These are phyloP conservation scores for Anomalospiza imberbis DNA, from an alignment of 2,797 vertebrate genomes.

Conservation along the genomic window DNA sequence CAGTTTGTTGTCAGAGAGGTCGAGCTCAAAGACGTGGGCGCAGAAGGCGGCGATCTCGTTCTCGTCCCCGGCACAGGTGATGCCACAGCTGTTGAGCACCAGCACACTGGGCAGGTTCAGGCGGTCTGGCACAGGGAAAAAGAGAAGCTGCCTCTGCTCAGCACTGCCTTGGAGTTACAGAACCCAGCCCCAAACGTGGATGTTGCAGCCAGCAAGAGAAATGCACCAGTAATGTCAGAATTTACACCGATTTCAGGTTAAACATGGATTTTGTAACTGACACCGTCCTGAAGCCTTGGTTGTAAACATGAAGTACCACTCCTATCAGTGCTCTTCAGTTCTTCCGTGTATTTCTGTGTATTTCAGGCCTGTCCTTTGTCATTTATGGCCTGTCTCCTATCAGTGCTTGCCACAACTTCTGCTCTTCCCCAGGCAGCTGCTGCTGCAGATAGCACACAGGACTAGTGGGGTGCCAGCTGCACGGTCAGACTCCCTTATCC, in stretches of 20 bases:
- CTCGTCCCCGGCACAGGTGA: slow-evolving; percentile 88
- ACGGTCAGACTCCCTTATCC: not conserved
- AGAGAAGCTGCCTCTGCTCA: not conserved
- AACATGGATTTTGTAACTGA: fast-evolving
- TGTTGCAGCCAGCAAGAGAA: not conserved
- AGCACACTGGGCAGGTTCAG: slow-evolving; percentile 90
- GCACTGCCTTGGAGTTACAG: not conserved
- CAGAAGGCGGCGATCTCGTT: slow-evolving; percentile 90
- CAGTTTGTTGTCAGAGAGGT: slow-evolving; percentile 93
- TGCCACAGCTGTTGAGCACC: slow-evolving; percentile 91
- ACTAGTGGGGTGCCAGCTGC: not conserved
- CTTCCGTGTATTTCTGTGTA: not conserved
- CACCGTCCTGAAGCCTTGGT: not conserved
- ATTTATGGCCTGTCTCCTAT: not conserved
- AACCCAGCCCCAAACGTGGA: not conserved
- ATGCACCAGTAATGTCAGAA: not conserved
- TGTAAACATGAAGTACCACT: not conserved
- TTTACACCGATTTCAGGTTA: fast-evolving
- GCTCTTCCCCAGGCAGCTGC: not conserved
- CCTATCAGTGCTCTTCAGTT: not conserved
- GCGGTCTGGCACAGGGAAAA: slow-evolving; percentile 76
- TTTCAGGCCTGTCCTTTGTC: not conserved
- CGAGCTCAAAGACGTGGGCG: slow-evolving; percentile 91
- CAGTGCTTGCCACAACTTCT: not conserved
- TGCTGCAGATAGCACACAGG: not conserved